Conservation (phyloP, 2,113 vertebrate genomes). For the Microcebus griseorufus region DNA sequence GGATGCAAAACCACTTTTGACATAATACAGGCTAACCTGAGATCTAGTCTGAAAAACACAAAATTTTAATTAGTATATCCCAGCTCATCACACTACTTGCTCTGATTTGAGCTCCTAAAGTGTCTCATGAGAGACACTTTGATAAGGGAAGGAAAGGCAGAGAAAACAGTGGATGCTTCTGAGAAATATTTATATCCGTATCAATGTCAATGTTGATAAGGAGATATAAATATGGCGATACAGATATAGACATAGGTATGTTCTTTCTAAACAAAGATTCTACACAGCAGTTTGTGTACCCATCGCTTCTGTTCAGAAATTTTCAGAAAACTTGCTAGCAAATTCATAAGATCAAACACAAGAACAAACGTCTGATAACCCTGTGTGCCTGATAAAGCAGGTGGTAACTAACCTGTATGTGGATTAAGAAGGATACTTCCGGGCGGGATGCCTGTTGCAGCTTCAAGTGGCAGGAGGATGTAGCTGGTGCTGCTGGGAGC, state of each 20-base stretch:
- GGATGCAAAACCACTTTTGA: neutral
- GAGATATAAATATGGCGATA: neutral
- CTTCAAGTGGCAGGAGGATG: constrained; percentile 92
- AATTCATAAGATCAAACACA: neutral
- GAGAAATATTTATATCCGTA: neutral
- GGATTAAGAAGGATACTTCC: constrained; percentile 97
- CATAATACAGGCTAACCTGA: neutral
- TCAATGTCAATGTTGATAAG: too few relatives aligned
- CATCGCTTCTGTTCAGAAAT: neutral
- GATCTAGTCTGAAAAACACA: neutral
- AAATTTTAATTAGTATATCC: neutral
- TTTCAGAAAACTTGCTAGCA: neutral
- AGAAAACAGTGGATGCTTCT: neutral
- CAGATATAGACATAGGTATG: neutral
- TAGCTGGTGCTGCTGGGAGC: constrained; percentile 89
- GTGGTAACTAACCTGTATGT: constrained; percentile 90
- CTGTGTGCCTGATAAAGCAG: neutral
- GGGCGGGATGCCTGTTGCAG: constrained; percentile 91
- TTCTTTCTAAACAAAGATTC: neutral
- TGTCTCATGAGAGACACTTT: neutral
- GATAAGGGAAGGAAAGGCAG: neutral
- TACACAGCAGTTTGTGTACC: too few relatives aligned
- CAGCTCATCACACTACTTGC: neutral
- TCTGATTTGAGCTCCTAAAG: neutral
- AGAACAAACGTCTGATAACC: neutral